Percentiles rank a stretch among this genome's conserved stretches.
phyloP scores from a whole-genome alignment of 2,113 vertebrate genomes.

The Tamias sibiricus region DNA sequence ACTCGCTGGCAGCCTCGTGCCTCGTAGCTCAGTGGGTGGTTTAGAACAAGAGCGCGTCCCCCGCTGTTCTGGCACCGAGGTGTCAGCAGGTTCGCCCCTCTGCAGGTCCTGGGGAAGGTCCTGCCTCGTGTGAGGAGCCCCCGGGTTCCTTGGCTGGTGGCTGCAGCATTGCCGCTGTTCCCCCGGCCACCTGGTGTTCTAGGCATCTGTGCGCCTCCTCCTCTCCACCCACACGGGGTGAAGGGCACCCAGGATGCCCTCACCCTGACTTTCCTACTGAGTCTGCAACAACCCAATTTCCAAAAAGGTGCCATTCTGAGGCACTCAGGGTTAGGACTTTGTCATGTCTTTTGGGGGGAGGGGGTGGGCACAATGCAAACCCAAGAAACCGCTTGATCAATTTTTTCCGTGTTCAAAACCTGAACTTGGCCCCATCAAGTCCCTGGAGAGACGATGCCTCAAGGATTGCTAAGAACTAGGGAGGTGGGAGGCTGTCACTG shows the following conservation, averaged over 20 bases:
- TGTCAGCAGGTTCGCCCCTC: background rate
- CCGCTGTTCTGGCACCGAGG: background rate
- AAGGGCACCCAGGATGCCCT: background rate
- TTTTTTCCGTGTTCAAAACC: constrained; percentile 8
- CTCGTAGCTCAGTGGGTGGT: background rate
- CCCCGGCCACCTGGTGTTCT: background rate
- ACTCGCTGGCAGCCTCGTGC: background rate
- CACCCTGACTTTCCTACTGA: background rate
- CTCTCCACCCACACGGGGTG: background rate
- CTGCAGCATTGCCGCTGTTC: background rate
- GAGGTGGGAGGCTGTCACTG: background rate
- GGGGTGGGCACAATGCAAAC: background rate
- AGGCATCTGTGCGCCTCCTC: background rate
- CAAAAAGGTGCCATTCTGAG: background rate
- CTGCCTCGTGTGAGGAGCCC: background rate
- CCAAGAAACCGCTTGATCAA: background rate
- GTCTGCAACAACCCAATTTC: background rate
- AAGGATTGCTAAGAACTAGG: background rate
- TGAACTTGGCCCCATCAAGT: background rate
- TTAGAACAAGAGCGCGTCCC: background rate
- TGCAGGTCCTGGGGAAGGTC: background rate
- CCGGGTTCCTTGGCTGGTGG: background rate
- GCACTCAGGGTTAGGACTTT: background rate
- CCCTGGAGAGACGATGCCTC: background rate
- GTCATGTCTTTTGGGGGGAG: background rate